Percentiles rank a stretch among this genome's conserved stretches.
These are phyloP conservation scores for Phengaris alcon DNA, from an alignment of 2,888 invertebrate species.

Conservation along the genomic window DNA sequence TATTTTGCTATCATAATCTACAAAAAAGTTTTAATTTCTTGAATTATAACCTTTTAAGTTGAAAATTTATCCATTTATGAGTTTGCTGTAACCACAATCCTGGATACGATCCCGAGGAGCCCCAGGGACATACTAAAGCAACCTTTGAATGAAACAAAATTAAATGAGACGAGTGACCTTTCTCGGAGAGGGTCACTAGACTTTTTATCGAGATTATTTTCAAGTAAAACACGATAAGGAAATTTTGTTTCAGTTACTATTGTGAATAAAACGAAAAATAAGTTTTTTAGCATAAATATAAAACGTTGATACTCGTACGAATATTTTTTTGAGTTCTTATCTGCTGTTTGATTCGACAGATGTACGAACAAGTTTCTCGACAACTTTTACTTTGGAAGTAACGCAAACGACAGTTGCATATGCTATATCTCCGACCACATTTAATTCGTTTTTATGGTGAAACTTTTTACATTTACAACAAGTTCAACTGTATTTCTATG, in stretches of 20 bases:
- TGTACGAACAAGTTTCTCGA: slow-evolving; percentile 51
- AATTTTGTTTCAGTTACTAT: background rate
- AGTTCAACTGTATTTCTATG: slow-evolving; percentile 47
- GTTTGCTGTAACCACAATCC: background rate
- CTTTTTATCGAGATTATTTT: background rate
- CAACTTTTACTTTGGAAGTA: slow-evolving; percentile 59
- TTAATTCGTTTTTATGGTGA: slow-evolving; percentile 72
- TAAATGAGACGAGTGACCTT: background rate
- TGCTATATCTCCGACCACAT: slow-evolving; percentile 57
- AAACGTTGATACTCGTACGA: background rate
- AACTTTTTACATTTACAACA: slow-evolving; percentile 65
- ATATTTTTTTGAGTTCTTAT: background rate
- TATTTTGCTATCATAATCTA: too few species aligned
- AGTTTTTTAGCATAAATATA: background rate
- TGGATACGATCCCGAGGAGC: background rate
- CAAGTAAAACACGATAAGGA: slow-evolving; percentile 8
- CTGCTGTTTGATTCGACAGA: slow-evolving; percentile 46
- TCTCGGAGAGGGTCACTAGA: background rate
- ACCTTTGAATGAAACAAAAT: slow-evolving; percentile 2
- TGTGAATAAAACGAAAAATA: background rate
- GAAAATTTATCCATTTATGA: background rate
- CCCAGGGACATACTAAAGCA: background rate
- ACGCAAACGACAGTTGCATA: slow-evolving; percentile 52
- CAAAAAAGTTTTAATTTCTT: too few species aligned
- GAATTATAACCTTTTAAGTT: background rate